Conservation (phyloP, 2,888 invertebrate species). For the Tridacna crocea region DNA sequence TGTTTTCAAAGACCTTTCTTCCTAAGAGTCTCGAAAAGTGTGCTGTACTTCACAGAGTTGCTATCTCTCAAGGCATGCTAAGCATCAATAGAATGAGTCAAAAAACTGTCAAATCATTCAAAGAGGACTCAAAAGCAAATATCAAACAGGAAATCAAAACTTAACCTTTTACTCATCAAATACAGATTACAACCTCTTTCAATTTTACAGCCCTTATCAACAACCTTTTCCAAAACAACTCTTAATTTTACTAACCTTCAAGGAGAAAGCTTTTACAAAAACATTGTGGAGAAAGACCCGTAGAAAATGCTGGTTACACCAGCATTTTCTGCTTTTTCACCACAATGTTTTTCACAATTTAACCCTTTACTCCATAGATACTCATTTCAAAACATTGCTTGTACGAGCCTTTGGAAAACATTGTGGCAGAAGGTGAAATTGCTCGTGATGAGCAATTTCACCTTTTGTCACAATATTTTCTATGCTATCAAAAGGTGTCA, state of each 20-base stretch:
- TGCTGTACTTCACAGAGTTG: neutral
- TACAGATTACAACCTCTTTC: no score
- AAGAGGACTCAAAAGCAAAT: neutral
- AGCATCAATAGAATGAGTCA: no score
- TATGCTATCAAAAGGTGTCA: no score
- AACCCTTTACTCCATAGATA: no score
- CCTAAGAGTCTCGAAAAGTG: neutral
- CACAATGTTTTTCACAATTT: slow-evolving; percentile 1
- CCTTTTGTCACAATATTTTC: no score
- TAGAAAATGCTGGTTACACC: neutral
- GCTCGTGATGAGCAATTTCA: no score
- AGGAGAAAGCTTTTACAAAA: neutral
- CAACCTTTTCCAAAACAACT: no score
- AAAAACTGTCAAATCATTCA: neutral
- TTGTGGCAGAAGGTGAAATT: no score
- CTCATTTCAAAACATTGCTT: no score
- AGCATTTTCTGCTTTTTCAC: neutral
- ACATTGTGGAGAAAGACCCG: neutral
- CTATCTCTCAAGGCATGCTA: no score
- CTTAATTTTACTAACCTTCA: neutral
- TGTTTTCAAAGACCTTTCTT: neutral
- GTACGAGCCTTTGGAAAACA: no score
- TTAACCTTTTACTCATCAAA: neutral
- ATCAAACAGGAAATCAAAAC: slow-evolving; percentile 1
- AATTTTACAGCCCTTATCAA: no score